Evolutionary conservation across 2,888 invertebrate genomes (phyloP), one percentile per base, ranked within the genome.

Genomic region (Vanessa cardui): DNA sequence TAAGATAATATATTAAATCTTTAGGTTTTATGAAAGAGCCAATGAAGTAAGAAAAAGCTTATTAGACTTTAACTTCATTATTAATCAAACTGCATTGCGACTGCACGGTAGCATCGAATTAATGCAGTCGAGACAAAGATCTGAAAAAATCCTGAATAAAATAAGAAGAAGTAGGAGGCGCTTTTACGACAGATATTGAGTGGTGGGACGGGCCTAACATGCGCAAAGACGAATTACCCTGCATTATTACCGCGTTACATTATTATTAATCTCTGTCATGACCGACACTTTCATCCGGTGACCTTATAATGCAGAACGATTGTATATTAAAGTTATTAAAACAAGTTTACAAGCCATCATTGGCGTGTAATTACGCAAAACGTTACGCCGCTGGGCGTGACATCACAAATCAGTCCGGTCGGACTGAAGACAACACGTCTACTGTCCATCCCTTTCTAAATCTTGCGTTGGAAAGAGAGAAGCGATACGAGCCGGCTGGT

Each of bases 321-420:
- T 82, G 80, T 88, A 88, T 89, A 90, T 90, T 88, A 87, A 85
- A 82, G 81, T 87, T 89, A 90, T 88, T 89, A 89, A 89, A 91
- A 90, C 91, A 83, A 89, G 90, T 90, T 90, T 88, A 90, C 84
- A 86, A 84, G 84, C 84, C 75, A 84, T 89, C 88, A 83, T 84
- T 83, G 83, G 83, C 83, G 77, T 86, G 82, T 91, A 91, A 92
- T 92, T 92, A 92, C 92, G 90, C 91, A 92, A 93, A 92, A 91
- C 87, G 89, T 92, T 93, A 92, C 92, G 92, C 90, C 89, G 92
- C 84, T 91, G 93, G 92, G 92, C 92, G 93, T 93, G 92, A 91
- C 93, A 91, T 92, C 90, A 92, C 92, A 90, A 90, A 90, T 92
- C 91, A 91, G 90, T 87, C 89, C 86, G 83, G 83, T 86, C 85